These are phyloP conservation scores for Hephaestus fuliginosus DNA, from an alignment of 2,797 vertebrate species.

Conservation along the genomic window DNA sequence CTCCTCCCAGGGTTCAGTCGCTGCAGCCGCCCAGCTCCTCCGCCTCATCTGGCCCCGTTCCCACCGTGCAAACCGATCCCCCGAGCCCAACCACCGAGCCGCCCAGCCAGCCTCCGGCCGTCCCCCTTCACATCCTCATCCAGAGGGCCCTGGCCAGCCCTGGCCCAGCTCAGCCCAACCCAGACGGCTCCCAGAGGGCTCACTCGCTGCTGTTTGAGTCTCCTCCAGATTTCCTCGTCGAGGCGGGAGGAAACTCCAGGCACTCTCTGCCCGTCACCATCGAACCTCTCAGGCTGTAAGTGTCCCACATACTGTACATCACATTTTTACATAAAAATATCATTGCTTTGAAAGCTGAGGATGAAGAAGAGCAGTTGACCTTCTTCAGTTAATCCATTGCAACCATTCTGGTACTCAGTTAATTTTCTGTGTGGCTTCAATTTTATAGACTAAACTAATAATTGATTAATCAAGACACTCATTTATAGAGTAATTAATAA, in stretches of 20 bases:
- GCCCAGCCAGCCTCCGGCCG: slow-evolving; percentile 81
- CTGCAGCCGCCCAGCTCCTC: slow-evolving; percentile 46
- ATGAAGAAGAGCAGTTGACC: neutral
- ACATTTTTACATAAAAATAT: neutral
- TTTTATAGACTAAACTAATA: neutral
- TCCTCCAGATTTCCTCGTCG: slow-evolving; percentile 77
- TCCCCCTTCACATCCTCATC: slow-evolving; percentile 95
- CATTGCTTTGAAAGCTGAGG: neutral
- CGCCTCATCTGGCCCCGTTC: slow-evolving; percentile 51
- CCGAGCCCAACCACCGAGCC: slow-evolving; percentile 80
- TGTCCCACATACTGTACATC: slow-evolving; percentile 41
- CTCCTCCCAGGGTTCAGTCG: slow-evolving; percentile 66
- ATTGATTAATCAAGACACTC: neutral
- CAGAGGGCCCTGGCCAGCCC: slow-evolving; percentile 92
- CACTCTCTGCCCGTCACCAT: slow-evolving; percentile 93
- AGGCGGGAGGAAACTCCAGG: slow-evolving; percentile 69
- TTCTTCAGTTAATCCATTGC: neutral
- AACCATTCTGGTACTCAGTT: neutral
- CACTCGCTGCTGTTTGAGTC: slow-evolving; percentile 92
- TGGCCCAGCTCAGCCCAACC: slow-evolving; percentile 79
- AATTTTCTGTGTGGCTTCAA: neutral
- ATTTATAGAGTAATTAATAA: neutral
- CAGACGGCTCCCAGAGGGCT: slow-evolving; percentile 89
- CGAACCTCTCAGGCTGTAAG: slow-evolving; percentile 97
- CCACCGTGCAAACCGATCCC: slow-evolving; percentile 58